phyloP scores from a whole-genome alignment of 2,113 vertebrate genomes.

The Podarcis muralis region DNA sequence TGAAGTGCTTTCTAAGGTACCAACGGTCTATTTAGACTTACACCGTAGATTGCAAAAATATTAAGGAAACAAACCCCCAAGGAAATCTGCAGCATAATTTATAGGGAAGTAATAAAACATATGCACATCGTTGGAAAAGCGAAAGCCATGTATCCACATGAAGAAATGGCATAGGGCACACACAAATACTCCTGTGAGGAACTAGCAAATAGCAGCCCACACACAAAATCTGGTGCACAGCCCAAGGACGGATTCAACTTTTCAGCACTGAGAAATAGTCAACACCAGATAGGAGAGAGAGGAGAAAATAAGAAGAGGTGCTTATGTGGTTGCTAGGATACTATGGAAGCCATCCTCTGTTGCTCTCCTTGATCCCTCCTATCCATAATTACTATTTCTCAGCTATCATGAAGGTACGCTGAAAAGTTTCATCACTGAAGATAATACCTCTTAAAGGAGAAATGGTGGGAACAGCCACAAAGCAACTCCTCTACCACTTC shows the following conservation, averaged over 20 bases:
- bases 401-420: neutral
- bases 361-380: neutral
- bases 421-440: neutral
- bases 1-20: neutral
- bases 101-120: neutral
- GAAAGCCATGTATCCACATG: neutral
- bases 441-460: neutral
- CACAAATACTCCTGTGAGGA: too few relatives aligned
- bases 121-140: neutral
- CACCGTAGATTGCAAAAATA: neutral
- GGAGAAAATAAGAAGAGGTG: neutral
- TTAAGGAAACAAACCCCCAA: neutral
- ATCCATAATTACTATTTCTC: neutral
- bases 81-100: neutral
- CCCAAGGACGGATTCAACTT: neutral
- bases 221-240: too few relatives aligned
- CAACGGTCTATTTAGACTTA: neutral
- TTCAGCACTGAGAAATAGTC: neutral
- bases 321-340: neutral
- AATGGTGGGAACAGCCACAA: neutral
- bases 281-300: neutral
- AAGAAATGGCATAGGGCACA: neutral
- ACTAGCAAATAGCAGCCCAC: neutral
- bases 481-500: neutral
- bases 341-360: neutral